Evolutionary conservation across 2,113 vertebrate genomes (phyloP).

Genomic region (Stomatorhinus ivindoensis): DNA sequence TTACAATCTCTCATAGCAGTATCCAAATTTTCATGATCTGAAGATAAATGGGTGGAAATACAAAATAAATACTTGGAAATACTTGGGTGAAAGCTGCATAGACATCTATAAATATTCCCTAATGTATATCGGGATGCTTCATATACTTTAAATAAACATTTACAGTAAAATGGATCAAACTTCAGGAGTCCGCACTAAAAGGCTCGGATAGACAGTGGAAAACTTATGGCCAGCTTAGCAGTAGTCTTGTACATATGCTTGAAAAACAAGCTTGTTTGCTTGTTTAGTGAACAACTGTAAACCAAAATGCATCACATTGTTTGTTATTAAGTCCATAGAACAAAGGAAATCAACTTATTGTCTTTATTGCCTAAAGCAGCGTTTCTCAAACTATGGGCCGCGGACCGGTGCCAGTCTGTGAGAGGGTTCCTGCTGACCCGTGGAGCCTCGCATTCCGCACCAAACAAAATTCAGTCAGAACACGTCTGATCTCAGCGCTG

Average conservation of each 20-base stretch:
- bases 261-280: not conserved
- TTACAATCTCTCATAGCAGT: constrained; percentile 64
- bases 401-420: too few relatives aligned
- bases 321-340: not conserved
- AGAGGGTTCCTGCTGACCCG: too few relatives aligned
- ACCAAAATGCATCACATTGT: not conserved
- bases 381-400: too few relatives aligned
- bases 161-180: not conserved
- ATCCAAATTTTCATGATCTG: constrained; percentile 71
- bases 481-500: too few relatives aligned
- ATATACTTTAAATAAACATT: not conserved
- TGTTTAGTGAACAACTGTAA: not conserved
- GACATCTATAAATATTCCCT: not conserved
- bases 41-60: constrained; percentile 2
- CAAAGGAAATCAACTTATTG: not conserved
- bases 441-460: too few relatives aligned
- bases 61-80: not conserved
- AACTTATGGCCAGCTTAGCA: not conserved
- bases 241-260: not conserved
- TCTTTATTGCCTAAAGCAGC: not conserved
- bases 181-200: not conserved
- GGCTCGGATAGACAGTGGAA: not conserved
- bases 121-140: not conserved
- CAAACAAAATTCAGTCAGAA: too few relatives aligned
- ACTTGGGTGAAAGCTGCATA: not conserved